Percentiles rank a stretch among this genome's conserved stretches.
These are phyloP conservation scores for Lasius platythorax DNA, from an alignment of 2,888 invertebrate genomes.

Conservation along the genomic window DNA sequence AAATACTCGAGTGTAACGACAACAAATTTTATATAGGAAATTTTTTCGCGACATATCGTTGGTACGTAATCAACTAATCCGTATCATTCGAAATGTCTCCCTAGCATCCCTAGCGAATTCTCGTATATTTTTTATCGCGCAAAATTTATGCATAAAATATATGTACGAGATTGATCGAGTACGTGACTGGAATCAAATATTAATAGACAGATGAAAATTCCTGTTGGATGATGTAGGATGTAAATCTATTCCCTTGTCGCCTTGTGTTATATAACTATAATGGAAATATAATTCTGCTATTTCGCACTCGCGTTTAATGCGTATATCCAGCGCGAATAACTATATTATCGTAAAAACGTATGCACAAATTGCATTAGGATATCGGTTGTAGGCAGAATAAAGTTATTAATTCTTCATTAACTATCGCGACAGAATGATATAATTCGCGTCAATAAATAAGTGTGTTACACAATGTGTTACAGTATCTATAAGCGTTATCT, in stretches of 20 bases:
- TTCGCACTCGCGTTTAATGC: background rate
- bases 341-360: background rate
- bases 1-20: background rate
- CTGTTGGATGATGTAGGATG: background rate
- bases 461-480: background rate
- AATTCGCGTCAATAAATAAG: conserved; percentile 8
- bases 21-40: background rate
- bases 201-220: background rate
- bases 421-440: background rate
- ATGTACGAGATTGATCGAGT: background rate
- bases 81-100: background rate
- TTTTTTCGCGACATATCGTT: conserved; percentile 8
- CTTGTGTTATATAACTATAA: background rate
- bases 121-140: background rate
- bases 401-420: conserved; percentile 1
- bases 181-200: conserved; percentile 8
- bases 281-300: background rate
- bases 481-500: background rate
- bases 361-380: background rate
- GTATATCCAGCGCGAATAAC: background rate
- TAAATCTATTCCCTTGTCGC: conserved; percentile 8
- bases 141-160: conserved; percentile 26
- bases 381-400: background rate
- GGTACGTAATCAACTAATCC: background rate
- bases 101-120: background rate